These are phyloP conservation scores for Papilio polyxenes DNA, from an alignment of 1,140 invertebrate species.

Conservation along the genomic window DNA sequence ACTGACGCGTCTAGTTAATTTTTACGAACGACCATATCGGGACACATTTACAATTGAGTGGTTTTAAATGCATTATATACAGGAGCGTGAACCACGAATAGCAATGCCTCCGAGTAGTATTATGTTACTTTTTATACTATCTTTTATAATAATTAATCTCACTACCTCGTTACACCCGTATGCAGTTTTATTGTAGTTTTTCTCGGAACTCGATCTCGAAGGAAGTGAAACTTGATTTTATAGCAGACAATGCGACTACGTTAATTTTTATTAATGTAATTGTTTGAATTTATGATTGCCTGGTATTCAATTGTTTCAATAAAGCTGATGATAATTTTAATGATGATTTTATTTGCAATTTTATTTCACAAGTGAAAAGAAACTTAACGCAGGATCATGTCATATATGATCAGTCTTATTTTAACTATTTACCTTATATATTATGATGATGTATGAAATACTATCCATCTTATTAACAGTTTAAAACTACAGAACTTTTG, in stretches of 20 bases:
- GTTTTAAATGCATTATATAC: conserved; percentile 38
- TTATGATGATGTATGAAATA: too few species aligned
- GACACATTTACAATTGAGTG: conserved; percentile 33
- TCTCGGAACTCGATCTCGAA: background rate
- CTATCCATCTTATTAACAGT: too few species aligned
- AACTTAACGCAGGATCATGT: too few species aligned
- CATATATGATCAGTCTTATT: too few species aligned
- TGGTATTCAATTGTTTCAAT: background rate
- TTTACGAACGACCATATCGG: conserved; percentile 18
- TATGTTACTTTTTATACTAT: conserved; percentile 40
- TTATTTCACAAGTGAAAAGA: too few species aligned
- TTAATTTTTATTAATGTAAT: conserved; percentile 7
- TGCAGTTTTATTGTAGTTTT: conserved; percentile 25
- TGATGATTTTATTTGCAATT: too few species aligned
- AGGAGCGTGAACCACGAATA: conserved; percentile 43
- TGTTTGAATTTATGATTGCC: conserved; percentile 14
- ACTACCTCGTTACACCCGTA: conserved; percentile 22
- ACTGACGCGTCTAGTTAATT: conserved; percentile 30
- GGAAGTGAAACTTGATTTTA: conserved; percentile 13
- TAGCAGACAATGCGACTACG: background rate
- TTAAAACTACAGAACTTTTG: too few species aligned
- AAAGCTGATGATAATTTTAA: too few species aligned
- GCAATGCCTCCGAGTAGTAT: conserved; percentile 11
- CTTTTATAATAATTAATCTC: conserved; percentile 37
- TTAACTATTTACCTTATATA: too few species aligned